These are phyloP conservation scores for Muschampia plurimacula DNA, from an alignment of 2,888 invertebrate species.

Conservation along the genomic window DNA sequence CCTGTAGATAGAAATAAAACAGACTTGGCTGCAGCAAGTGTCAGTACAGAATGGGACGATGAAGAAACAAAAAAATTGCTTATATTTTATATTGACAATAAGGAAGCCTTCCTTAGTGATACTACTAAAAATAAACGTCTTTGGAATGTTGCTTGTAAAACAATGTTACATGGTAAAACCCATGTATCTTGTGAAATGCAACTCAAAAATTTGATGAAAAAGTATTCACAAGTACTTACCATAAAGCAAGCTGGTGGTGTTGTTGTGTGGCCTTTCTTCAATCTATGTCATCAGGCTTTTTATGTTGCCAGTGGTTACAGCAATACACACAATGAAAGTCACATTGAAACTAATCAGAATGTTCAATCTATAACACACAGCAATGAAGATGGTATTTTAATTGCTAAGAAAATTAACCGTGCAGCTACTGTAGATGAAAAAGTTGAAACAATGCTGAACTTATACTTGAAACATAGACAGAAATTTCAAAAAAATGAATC, in stretches of 20 bases:
- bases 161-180: slow-evolving; percentile 67
- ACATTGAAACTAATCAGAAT: slow-evolving; percentile 3
- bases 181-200: slow-evolving; percentile 64
- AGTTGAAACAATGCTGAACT: slow-evolving; percentile 66
- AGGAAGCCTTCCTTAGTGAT: slow-evolving; percentile 66
- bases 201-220: slow-evolving; percentile 59
- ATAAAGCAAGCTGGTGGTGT: slow-evolving; percentile 57
- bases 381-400: slow-evolving; percentile 52
- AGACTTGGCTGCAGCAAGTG: slow-evolving; percentile 44
- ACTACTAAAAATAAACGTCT: slow-evolving; percentile 64
- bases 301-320: slow-evolving; percentile 57
- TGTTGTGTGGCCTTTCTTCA: slow-evolving; percentile 63
- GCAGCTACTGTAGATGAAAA: slow-evolving; percentile 56
- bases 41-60: slow-evolving; percentile 62
- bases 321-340: slow-evolving; percentile 42
- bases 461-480: slow-evolving; percentile 69
- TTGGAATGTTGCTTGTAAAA: slow-evolving; percentile 76
- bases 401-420: slow-evolving; percentile 56
- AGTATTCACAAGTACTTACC: slow-evolving; percentile 58
- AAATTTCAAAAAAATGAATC: slow-evolving; percentile 60
- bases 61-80: slow-evolving; percentile 68
- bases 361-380: slow-evolving; percentile 26
- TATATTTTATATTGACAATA: slow-evolving; percentile 75
- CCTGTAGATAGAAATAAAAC: slow-evolving; percentile 48
- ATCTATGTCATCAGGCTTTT: slow-evolving; percentile 70